Base-by-base conservation (phyloP, 92 coral and sea anemone genomes). In the Actinernus sp. region DNA sequence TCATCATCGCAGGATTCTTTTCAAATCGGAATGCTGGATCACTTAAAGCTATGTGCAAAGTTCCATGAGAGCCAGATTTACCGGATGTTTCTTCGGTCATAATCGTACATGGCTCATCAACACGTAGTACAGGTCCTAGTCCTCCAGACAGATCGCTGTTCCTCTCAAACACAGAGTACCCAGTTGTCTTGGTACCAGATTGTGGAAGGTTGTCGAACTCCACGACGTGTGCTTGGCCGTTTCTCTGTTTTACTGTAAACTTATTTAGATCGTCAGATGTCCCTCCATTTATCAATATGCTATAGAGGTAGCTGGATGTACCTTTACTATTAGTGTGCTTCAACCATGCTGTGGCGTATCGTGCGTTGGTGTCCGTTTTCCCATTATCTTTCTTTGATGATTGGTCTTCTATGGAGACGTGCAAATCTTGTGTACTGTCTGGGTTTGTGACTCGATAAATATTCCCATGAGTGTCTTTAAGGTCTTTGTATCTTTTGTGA, bases 281-380 rank as follows among this genome's bases (percentile, higher is more conserved):
- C 7, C 2, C 60, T 1, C 55, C 71, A 7, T 0, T 33, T 17
- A 74, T 65, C 30, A 73, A 49, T 4, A 73, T 48, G 11, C n/a
- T n/a, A n/a, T n/a, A n/a, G n/a, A n/a, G n/a, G n/a, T n/a, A n/a
- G n/a, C n/a, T n/a, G n/a, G n/a, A n/a, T n/a, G n/a, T 31, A 18
- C 43, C 22, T n/a, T 55, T 61, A 11, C 43, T 43, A 7, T 31
- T 54, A 1, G 63, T 62, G 49, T 83, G 90, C 0, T 65, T 36
- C 17, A 83, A 56, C 73, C 77, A 78, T 12, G 90, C 90, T 20
- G 85, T 61, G 14, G 74, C 90, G 36, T 63, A 76, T 0, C 40
- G 57, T 19, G 73, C 85, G 4, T 49, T 11, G 26, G 90, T 61
- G 0, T 0, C 3, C 0, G n/a, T 18, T 10, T 17, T 12, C 2